Base-by-base conservation (phyloP, 1,140 invertebrate genomes). In the Helicoverpa zea region DNA sequence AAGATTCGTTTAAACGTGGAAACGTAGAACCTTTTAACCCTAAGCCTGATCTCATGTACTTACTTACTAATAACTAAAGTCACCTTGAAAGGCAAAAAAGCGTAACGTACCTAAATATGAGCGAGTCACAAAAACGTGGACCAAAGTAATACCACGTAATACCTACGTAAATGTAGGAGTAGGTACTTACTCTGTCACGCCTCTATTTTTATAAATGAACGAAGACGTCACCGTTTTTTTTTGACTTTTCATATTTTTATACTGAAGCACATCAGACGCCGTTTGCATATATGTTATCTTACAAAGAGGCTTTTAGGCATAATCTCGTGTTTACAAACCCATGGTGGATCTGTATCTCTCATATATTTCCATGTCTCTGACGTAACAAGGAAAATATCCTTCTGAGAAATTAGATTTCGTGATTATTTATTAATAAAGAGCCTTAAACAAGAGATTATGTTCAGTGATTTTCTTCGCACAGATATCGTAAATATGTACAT, bases 231-330 rank as follows among this genome's bases (percentile, higher is more conserved):
- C 49, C 14, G 23, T 74, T 54, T 43, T 73, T n/a, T 56, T 59
- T 74, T 14, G n/a, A 18, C 52, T 56, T 74, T 74, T 74, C 54
- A 74, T 74, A 43, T 74, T 74, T 73, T 18, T 68, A 30, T 30
- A 30, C 68, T 58, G 30, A 59, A 56, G 54, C 72, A 59, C 35
- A 59, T 18, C 72, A 74, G 54, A 58, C 54, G 72, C 51, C 54
- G 49, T 74, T 66, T 80, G 70, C 79, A 74, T 75, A 80, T 74
- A 80, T 74, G 47, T 61, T 64, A 13, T 59, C 14, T 35, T 61
- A 75, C 61, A 80, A 80, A 74, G 51, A 58, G 30, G 70, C 70
- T 80, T 74, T 80, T 75, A 80, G 61, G 59, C 70, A 52, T 66
- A 74, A 66, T 73, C 70, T 61, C 59, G 58, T 66, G 18, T 80